Evolutionary conservation across 2,113 vertebrate genomes (phyloP).

Genomic region (Zosterops hypoxanthus): DNA sequence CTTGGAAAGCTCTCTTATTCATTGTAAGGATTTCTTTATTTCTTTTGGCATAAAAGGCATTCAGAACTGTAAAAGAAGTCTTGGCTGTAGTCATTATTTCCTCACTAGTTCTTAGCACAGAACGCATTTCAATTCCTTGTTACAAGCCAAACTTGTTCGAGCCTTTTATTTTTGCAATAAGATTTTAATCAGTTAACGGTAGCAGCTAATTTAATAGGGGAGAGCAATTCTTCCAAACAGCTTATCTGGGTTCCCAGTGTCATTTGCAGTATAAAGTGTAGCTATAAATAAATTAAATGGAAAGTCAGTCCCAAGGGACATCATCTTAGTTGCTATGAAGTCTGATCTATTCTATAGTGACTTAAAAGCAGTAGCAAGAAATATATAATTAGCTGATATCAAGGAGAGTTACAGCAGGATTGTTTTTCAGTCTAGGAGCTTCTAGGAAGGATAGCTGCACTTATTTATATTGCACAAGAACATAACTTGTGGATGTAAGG

Average conservation of each 20-base stretch:
- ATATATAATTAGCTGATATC: not conserved
- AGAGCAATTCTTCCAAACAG: not conserved
- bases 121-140: not conserved
- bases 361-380: constrained; percentile 1
- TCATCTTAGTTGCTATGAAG: not conserved
- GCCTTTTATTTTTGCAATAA: not conserved
- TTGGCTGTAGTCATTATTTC: constrained; percentile 9
- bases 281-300: constrained; percentile 45
- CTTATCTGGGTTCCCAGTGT: constrained; percentile 9
- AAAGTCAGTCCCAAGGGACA: not conserved
- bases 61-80: not conserved
- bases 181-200: constrained; percentile 33
- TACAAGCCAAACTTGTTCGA: not conserved
- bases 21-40: not conserved
- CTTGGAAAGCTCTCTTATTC: not conserved
- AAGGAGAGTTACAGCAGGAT: not conserved
- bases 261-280: constrained; percentile 14
- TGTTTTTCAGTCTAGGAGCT: not conserved
- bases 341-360: not conserved
- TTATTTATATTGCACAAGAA: not conserved
- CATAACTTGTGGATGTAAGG: not conserved
- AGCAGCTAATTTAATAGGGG: constrained; percentile 2
- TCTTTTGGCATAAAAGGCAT: not conserved
- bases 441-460: not conserved
- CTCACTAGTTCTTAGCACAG: not conserved